Base-by-base conservation (phyloP, 2,888 invertebrate species). In the Lamellibrachia columna region DNA sequence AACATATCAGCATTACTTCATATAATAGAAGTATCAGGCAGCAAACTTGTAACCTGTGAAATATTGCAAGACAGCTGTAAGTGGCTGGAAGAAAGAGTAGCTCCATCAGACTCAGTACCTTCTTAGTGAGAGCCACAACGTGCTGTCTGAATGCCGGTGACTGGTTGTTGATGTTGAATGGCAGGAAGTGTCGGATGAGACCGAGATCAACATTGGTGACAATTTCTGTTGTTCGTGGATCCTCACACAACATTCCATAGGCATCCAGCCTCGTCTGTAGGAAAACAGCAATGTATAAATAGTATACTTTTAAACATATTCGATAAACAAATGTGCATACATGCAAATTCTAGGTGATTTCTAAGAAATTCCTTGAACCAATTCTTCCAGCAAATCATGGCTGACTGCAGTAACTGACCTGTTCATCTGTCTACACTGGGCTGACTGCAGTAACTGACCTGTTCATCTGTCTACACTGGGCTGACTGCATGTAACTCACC, bases 171-270 rank as follows among this genome's bases (percentile, higher is more conserved):
- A 98, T 97, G 96, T 98, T 98, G 95, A 97, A 97, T 40, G 97
- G 96, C 75, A 98, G 95, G 96, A 97, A 98, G 75, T 96, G 96
- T 11, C 97, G 96, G 53, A 98, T 96, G 28, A 98, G 97, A 2
- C 97, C 95, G 75, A 98, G 97, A 95, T 98, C 98, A 90, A 97
- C 96, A 0, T 95, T 93, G 0, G 97, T 96, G 94, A 98, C 97
- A 15, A 97, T 94, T 95, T 98, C 98, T 2, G 98, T 98, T 1
- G 97, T 97, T 96, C 98, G 98, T 92, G 97, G 95, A 93, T 97
- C 98, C 95, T 98, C 98, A 92, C 98, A 97, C 60, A 98, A 96
- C 52, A 98, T 96, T 0, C 97, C 97, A 92, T 98, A 97, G 0
- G 98, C 97, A 94, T 98, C 97, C 8, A 98, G 96, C 53, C 98